Evolutionary conservation across 2,888 invertebrate species (phyloP).

Genomic region (Lasioglossum villosulum): DNA sequence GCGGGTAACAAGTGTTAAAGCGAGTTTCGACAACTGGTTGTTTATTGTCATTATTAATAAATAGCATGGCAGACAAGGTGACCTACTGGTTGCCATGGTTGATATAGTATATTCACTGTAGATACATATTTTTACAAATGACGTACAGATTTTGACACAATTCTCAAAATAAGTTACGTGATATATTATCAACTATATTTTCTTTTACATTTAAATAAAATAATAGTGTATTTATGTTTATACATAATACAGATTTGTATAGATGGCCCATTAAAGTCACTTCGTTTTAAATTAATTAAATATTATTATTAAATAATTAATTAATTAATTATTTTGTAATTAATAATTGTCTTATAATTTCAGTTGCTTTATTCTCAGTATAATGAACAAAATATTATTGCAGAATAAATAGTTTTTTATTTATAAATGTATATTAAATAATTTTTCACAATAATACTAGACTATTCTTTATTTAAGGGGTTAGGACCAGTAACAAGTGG

Average conservation of each 20-base stretch:
- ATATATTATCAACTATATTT: not conserved
- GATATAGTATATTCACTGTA: not conserved
- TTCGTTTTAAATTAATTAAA: not conserved
- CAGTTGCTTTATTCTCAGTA: too few relatives aligned
- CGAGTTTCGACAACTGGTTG: not conserved
- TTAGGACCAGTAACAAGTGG: too few relatives aligned
- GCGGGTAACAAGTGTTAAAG: not conserved
- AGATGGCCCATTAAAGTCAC: not conserved
- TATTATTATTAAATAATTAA: not conserved
- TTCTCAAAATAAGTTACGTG: not conserved
- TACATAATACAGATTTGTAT: not conserved
- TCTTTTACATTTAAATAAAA: not conserved
- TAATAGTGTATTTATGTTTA: not conserved
- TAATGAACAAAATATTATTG: too few relatives aligned
- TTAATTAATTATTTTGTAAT: too few relatives aligned
- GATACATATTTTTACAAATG: not conserved
- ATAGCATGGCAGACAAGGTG: not conserved
- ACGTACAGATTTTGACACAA: not conserved
- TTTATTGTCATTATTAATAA: slow-evolving; percentile 2
- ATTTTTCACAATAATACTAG: too few relatives aligned
- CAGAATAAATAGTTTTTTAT: too few relatives aligned
- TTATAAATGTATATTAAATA: too few relatives aligned
- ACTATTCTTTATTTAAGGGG: too few relatives aligned
- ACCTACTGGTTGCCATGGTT: not conserved
- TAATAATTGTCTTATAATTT: too few relatives aligned